These are phyloP conservation scores for Bolborhynchus lineola DNA, from an alignment of 2,113 vertebrate genomes.

Conservation along the genomic window DNA sequence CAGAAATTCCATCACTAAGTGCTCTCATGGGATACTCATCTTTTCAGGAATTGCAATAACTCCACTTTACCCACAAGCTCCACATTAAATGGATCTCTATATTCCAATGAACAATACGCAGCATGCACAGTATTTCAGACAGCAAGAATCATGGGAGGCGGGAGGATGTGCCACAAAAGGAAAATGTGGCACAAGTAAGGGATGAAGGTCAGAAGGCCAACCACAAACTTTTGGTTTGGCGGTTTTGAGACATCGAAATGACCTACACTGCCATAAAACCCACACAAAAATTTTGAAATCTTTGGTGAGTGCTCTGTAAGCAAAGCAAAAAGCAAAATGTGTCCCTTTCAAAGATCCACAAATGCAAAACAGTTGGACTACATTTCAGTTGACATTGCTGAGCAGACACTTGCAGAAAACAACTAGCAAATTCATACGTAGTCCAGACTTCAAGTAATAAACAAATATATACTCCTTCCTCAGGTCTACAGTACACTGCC, in stretches of 20 bases:
- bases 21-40: neutral
- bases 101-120: neutral
- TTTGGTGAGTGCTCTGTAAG: neutral
- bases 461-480: neutral
- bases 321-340: neutral
- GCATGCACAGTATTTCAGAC: neutral
- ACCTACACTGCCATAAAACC: neutral
- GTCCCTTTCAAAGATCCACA: neutral
- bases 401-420: neutral
- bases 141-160: neutral
- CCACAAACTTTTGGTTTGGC: neutral
- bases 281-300: neutral
- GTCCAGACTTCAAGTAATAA: neutral
- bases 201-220: neutral
- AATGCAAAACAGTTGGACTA: neutral
- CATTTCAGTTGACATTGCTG: neutral
- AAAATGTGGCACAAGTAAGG: neutral
- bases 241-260: neutral
- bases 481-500: neutral
- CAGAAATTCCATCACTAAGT: neutral
- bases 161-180: neutral
- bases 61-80: neutral
- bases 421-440: neutral
- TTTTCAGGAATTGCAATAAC: neutral
- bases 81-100: neutral